These are phyloP conservation scores for Typhlomys cinereus DNA, from an alignment of 2,113 vertebrate genomes.

Conservation along the genomic window DNA sequence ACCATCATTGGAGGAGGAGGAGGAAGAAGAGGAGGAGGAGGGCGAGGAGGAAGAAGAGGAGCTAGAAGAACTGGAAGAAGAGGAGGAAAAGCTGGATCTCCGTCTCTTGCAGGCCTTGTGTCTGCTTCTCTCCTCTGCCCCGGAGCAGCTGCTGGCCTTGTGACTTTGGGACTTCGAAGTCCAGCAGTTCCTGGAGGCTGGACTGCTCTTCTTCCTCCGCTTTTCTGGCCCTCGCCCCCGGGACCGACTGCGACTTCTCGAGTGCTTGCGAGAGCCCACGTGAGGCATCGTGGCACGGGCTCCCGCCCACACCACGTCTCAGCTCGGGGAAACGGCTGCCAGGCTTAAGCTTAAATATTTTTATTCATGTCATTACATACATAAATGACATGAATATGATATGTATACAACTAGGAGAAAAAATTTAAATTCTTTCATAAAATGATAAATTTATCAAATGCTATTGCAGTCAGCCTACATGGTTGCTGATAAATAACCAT, in stretches of 20 bases:
- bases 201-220: constrained; percentile 82
- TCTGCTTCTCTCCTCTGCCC: constrained; percentile 84
- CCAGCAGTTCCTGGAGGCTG: constrained; percentile 72
- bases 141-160: constrained; percentile 50
- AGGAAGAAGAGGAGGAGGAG: constrained; percentile 84
- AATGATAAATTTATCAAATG: too few relatives aligned
- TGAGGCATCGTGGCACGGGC: constrained; percentile 85
- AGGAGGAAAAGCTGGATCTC: constrained; percentile 87
- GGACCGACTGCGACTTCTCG: constrained; percentile 80
- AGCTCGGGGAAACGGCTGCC: not conserved
- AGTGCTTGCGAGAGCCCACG: constrained; percentile 83
- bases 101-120: constrained; percentile 85
- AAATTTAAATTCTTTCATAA: too few relatives aligned
- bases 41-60: constrained; percentile 79
- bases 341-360: too few relatives aligned
- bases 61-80: constrained; percentile 85
- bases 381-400: too few relatives aligned
- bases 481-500: too few relatives aligned
- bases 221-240: constrained; percentile 75
- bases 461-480: too few relatives aligned
- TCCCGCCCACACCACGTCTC: not conserved
- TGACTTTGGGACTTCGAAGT: constrained; percentile 57
- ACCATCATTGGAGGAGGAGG: too few relatives aligned
- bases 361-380: too few relatives aligned
- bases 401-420: too few relatives aligned